These are phyloP conservation scores for Dinocampus coccinellae DNA, from an alignment of 2,888 invertebrate genomes.

Conservation along the genomic window DNA sequence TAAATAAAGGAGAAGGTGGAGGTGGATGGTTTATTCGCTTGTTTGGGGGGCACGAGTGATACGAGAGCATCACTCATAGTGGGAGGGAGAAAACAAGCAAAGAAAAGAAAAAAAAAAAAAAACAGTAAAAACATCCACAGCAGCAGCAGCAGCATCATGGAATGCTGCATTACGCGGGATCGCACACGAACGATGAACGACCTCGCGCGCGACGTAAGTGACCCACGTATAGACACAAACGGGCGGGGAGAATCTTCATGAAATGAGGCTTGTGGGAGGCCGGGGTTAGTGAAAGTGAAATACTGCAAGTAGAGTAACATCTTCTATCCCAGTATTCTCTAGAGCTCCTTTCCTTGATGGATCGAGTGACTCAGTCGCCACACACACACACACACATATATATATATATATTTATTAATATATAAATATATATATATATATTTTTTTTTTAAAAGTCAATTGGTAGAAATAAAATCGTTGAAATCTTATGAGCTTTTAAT, in stretches of 20 bases:
- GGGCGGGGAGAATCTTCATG: conserved; percentile 30
- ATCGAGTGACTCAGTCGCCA: not conserved
- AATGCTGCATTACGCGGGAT: conserved; percentile 38
- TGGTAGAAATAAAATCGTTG: not conserved
- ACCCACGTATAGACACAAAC: conserved; percentile 49
- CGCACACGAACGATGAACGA: conserved; percentile 54
- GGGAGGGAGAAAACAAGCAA: not conserved
- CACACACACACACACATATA: not conserved
- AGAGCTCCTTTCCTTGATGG: conserved; percentile 10
- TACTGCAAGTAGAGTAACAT: conserved; percentile 65
- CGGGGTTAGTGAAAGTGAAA: conserved; percentile 65
- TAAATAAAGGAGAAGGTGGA: conserved; percentile 15
- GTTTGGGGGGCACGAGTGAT: conserved; percentile 8
- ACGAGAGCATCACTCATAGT: not conserved
- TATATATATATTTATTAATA: not conserved
- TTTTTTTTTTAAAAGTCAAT: not conserved
- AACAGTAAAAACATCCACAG: too few species aligned
- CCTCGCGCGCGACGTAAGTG: conserved; percentile 60
- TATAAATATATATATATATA: not conserved
- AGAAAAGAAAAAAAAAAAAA: too few species aligned
- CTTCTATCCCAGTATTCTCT: conserved; percentile 47
- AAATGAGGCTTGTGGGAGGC: conserved; percentile 61
- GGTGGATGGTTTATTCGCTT: conserved; percentile 11
- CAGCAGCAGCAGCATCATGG: conserved; percentile 27
- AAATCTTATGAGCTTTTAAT: not conserved